Evolutionary conservation across 2,113 vertebrate species (phyloP).

Genomic region (Platanista minor): DNA sequence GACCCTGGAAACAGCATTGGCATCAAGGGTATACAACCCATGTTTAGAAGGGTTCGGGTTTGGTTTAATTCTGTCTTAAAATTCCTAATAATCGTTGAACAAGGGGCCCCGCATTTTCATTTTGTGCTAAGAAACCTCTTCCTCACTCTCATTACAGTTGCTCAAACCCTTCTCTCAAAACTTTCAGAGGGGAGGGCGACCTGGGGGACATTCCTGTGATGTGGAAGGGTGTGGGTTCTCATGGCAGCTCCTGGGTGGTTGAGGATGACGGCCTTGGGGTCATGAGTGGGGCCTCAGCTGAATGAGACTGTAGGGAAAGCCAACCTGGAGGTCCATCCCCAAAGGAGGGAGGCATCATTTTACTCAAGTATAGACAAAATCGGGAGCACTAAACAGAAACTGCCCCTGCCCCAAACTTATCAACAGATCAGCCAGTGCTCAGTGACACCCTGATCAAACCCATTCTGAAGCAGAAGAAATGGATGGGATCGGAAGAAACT

Average conservation of each 20-base stretch:
- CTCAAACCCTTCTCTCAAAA: background rate
- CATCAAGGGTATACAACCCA: accelerated
- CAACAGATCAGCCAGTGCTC: background rate
- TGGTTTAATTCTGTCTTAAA: background rate
- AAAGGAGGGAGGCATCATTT: background rate
- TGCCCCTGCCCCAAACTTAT: background rate
- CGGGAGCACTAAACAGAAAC: background rate
- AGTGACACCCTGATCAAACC: background rate
- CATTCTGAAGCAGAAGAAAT: background rate
- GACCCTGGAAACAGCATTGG: background rate
- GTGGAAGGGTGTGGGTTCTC: background rate
- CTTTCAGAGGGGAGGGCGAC: background rate
- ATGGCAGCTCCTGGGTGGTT: background rate
- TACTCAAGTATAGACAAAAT: background rate
- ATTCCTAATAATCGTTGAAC: background rate
- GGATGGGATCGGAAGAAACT: background rate
- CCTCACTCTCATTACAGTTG: background rate
- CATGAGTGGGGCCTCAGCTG: background rate
- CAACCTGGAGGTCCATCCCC: background rate
- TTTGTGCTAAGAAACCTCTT: background rate
- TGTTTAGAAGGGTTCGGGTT: accelerated
- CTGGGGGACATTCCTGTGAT: background rate
- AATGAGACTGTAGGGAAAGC: background rate
- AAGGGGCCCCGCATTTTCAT: background rate
- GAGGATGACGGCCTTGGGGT: background rate